Evolutionary conservation across 2,797 vertebrate species (phyloP), one percentile per base, ranked within the genome.

Genomic region (Pangasius krempfi): DNA sequence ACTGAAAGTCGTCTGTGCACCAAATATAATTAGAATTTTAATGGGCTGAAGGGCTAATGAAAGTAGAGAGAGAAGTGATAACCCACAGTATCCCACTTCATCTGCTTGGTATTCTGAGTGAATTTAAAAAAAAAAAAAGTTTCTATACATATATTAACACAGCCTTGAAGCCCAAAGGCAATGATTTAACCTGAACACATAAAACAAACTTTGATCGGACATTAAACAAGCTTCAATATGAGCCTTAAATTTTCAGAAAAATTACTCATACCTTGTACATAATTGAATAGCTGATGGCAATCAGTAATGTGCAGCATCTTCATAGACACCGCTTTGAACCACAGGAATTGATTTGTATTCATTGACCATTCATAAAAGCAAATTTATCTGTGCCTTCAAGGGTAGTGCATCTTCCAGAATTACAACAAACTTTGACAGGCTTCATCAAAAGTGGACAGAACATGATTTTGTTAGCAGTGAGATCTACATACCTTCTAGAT

Each of bases 1-100:
- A 79, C 90, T 88, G 86, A 91, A 92, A 91, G 88, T 86, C 88
- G 70, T 88, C 87, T 68, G 50, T 88, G 56, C 87, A 78, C 83
- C 89, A 86, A 91, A 92, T 89, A 90, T 90, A 91, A 92, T 91
- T 91, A 87, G 89, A 76, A 90, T 91, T 90, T 92, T 89, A 54
- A 78, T 85, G 88, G 87, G 92, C 90, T 82, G 87, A 90, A 88
- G 89, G 90, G 80, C 89, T 91, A 91, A 91, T 91, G 89, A 88
- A 90, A 91, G 91, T 87, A 89, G 80, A 90, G 37, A 83, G 40
- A 66, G 78, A 82, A 68, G 78, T 66, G 85, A 90, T 86, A 90
- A 91, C 88, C 87, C 88, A 87, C 70, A 84, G 87, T 80, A 89
- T 33, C 79, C 88, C 88, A 87, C 86, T 91, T 87, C 85, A 87